Percentiles rank a stretch among this genome's conserved stretches.
Conservation (phyloP, 2,113 vertebrate species). For the Rhinichthys klamathensis region DNA sequence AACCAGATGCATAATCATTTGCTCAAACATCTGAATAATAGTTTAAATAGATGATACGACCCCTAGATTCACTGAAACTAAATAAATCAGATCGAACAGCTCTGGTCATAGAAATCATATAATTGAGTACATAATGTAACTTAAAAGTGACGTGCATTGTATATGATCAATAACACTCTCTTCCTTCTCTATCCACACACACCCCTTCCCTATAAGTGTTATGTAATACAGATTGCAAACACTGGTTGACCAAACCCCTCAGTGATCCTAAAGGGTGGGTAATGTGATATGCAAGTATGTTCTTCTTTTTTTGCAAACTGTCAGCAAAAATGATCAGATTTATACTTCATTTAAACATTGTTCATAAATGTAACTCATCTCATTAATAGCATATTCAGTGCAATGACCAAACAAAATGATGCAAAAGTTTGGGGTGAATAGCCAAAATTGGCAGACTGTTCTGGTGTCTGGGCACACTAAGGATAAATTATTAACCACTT, state of each 20-base stretch:
- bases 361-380: neutral
- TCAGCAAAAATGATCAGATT: conserved; percentile 20
- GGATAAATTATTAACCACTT: neutral
- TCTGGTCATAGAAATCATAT: neutral
- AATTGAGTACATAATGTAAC: neutral
- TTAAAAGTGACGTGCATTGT: neutral
- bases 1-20: conserved; percentile 3
- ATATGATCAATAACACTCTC: neutral
- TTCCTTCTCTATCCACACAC: neutral
- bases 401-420: neutral
- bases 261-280: conserved; percentile 2
- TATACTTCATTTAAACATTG: conserved; percentile 6
- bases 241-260: neutral
- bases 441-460: neutral
- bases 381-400: neutral
- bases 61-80: neutral
- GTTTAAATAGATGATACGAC: neutral
- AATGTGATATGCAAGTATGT: conserved; percentile 10
- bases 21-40: neutral
- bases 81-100: neutral
- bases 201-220: conserved; percentile 6
- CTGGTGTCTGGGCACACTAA: neutral
- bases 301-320: conserved; percentile 25
- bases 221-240: conserved; percentile 9
- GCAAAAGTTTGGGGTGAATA: neutral